Conservation (phyloP, 2,797 vertebrate species). For the Apogon talboti region DNA sequence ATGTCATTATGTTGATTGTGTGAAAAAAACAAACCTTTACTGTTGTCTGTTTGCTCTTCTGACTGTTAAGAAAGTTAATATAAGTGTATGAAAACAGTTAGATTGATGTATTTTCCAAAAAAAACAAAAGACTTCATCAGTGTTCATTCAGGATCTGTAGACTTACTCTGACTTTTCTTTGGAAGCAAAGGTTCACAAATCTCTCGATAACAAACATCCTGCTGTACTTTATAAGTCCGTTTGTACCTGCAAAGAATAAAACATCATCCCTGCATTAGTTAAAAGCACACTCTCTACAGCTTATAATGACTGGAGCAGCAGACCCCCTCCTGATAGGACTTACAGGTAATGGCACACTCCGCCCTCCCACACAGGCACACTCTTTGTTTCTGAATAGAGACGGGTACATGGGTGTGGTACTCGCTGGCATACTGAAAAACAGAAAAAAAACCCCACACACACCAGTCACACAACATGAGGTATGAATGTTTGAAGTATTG, state of each 20-base stretch:
- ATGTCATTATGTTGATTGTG: background rate
- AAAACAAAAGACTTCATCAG: background rate
- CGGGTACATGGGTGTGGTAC: slow-evolving; percentile 92
- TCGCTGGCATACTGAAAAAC: slow-evolving; percentile 89
- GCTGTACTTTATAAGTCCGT: slow-evolving; percentile 91
- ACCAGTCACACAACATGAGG: slow-evolving; percentile 54
- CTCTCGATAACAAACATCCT: slow-evolving; percentile 94
- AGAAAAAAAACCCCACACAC: background rate
- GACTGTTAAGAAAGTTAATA: slow-evolving; percentile 62
- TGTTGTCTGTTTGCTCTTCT: slow-evolving; percentile 82
- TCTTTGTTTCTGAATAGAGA: slow-evolving; percentile 94
- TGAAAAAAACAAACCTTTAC: slow-evolving; percentile 70
- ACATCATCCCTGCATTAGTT: slow-evolving; percentile 8
- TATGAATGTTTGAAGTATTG: slow-evolving; percentile 22
- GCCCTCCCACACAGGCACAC: slow-evolving; percentile 93
- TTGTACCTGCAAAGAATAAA: slow-evolving; percentile 87
- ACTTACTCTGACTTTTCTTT: slow-evolving; percentile 84
- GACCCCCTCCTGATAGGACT: slow-evolving; percentile 71
- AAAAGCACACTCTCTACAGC: background rate
- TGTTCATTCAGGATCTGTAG: background rate
- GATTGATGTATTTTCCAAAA: background rate
- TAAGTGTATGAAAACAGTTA: slow-evolving; percentile 12
- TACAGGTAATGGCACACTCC: slow-evolving; percentile 94
- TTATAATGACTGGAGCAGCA: slow-evolving; percentile 11
- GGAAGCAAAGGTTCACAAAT: slow-evolving; percentile 85